phyloP scores from a whole-genome alignment of 1,140 invertebrate genomes.

The Dolichoris vasculosae region DNA sequence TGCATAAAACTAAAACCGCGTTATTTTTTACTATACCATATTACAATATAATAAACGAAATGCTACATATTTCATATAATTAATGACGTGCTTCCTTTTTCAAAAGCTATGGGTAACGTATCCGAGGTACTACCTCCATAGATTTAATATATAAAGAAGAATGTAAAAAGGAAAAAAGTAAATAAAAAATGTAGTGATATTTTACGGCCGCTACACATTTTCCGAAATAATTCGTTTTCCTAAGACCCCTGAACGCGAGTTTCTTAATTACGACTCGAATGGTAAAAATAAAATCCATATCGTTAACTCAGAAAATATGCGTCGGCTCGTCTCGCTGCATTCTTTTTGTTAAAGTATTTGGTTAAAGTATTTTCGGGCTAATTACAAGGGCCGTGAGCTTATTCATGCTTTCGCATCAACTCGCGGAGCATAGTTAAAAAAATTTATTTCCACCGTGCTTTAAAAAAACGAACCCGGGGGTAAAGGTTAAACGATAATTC shows the following conservation, averaged over 20 bases:
- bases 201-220: background rate
- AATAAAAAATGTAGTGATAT: too few species aligned
- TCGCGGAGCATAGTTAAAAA: background rate
- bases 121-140: background rate
- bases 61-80: background rate
- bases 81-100: background rate
- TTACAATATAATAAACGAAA: background rate
- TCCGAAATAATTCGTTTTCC: background rate
- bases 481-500: background rate
- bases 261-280: background rate
- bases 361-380: slow-evolving; percentile 4
- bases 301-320: background rate
- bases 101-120: background rate
- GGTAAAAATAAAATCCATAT: background rate
- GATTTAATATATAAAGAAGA: background rate
- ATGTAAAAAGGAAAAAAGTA: background rate
- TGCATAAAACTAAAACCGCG: background rate
- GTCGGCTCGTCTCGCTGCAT: background rate
- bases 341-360: background rate
- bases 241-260: background rate
- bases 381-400: background rate
- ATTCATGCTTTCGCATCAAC: background rate
- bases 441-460: slow-evolving; percentile 12
- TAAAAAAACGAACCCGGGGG: background rate
- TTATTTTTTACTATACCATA: background rate